Percentiles rank a stretch among this genome's conserved stretches.
Conservation (phyloP, 2,797 vertebrate genomes). For the Gallirallus australis region DNA sequence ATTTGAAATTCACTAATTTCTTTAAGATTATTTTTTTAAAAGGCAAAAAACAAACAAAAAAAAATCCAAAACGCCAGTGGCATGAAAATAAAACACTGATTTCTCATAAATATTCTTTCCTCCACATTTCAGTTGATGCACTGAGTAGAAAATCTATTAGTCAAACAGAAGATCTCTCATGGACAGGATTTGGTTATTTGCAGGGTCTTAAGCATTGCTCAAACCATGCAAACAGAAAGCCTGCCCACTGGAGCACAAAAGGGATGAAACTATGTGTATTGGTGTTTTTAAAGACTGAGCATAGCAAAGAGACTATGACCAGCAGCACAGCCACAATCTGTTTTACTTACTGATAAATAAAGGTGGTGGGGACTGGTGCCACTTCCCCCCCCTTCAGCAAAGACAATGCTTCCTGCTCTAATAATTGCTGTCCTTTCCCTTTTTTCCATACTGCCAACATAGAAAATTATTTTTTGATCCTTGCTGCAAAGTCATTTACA, state of each 20-base stretch:
- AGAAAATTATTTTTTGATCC: background rate
- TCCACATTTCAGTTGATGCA: background rate
- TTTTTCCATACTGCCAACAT: background rate
- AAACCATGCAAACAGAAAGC: background rate
- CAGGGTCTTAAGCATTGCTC: background rate
- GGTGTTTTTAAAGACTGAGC: background rate
- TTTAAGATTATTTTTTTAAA: background rate
- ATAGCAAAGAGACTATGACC: background rate
- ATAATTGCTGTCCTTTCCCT: background rate
- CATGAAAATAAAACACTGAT: background rate
- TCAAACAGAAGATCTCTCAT: background rate
- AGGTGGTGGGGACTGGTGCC: background rate
- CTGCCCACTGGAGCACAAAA: background rate
- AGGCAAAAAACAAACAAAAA: background rate
- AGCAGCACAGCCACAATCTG: accelerated
- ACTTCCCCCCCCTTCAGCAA: background rate
- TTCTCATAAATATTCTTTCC: background rate
- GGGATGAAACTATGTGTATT: background rate
- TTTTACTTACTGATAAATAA: background rate
- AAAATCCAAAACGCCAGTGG: background rate
- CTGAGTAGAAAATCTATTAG: background rate
- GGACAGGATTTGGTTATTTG: background rate
- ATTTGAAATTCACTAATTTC: background rate
- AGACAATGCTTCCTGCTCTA: background rate
- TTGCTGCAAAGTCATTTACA: background rate